phyloP scores from a whole-genome alignment of 2,797 vertebrate genomes.

The Schizopygopsis malacanthus region DNA sequence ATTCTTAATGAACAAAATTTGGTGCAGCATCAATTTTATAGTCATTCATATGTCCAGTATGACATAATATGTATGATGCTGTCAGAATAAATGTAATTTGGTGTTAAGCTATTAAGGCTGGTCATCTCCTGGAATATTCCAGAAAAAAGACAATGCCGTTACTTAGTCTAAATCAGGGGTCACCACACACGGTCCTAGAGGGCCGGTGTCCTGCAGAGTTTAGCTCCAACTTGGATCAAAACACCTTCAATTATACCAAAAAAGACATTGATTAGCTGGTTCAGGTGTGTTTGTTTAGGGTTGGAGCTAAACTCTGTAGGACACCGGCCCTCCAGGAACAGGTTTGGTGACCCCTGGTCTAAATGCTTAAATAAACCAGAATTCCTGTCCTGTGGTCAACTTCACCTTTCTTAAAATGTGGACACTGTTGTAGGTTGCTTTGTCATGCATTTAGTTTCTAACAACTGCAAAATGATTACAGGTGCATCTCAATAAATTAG shows the following conservation, averaged over 20 bases:
- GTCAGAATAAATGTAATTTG: neutral
- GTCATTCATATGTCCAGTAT: neutral
- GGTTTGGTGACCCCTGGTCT: too few relatives aligned
- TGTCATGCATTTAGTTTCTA: conserved; percentile 13
- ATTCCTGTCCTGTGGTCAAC: conserved; percentile 42
- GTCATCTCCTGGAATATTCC: conserved; percentile 37
- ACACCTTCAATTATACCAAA: too few relatives aligned
- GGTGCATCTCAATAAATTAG: too few relatives aligned
- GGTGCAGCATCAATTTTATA: neutral
- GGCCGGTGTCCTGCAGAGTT: too few relatives aligned
- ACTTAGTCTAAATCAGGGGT: neutral
- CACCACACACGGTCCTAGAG: too few relatives aligned
- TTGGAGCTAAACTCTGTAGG: too few relatives aligned
- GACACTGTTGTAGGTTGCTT: conserved; percentile 20
- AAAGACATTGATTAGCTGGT: too few relatives aligned
- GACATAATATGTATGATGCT: neutral
- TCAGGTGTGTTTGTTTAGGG: too few relatives aligned
- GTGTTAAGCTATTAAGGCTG: neutral
- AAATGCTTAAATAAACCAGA: neutral
- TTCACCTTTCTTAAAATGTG: conserved; percentile 42
- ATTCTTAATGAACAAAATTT: neutral
- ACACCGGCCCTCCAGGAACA: too few relatives aligned
- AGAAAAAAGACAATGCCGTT: conserved; percentile 5
- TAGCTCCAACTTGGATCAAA: too few relatives aligned
- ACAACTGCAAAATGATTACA: neutral